phyloP scores from a whole-genome alignment of 2,888 invertebrate species.

The Platynereis dumerilii region DNA sequence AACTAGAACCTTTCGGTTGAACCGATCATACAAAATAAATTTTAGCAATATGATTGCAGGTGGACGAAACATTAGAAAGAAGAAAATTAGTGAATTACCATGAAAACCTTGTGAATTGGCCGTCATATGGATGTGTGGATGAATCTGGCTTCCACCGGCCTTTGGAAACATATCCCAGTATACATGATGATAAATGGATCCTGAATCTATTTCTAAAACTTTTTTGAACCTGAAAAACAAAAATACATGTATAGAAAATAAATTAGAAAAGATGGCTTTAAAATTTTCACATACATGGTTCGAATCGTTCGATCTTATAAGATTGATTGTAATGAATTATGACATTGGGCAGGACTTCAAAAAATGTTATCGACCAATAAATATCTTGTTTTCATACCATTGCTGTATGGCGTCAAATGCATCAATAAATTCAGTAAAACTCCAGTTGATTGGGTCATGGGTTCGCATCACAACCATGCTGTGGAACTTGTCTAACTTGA shows the following conservation, averaged over 20 bases:
- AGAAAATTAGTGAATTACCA: conserved; percentile 18
- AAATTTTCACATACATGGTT: too few species aligned
- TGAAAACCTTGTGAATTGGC: conserved; percentile 45
- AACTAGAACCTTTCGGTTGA: too few species aligned
- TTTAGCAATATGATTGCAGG: too few species aligned
- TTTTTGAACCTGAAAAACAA: conserved; percentile 5
- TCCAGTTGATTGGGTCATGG: conserved; percentile 62
- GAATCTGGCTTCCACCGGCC: conserved; percentile 61
- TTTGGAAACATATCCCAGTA: conserved; percentile 58
- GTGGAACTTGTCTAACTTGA: conserved; percentile 64
- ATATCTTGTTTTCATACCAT: conserved; percentile 51
- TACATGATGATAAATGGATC: not conserved
- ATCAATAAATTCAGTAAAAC: conserved; percentile 53
- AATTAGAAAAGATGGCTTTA: not conserved
- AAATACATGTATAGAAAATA: not conserved
- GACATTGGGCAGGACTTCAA: too few species aligned
- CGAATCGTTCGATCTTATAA: too few species aligned
- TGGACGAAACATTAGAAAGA: too few species aligned
- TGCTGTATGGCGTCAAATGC: conserved; percentile 54
- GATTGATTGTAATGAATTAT: too few species aligned
- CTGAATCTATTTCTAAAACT: not conserved
- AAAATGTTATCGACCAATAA: not conserved
- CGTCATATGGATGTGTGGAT: conserved; percentile 60
- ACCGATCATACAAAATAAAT: too few species aligned
- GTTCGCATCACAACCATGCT: conserved; percentile 59